Conservation (phyloP, 1,140 invertebrate species). For the Coelopa frigida region DNA sequence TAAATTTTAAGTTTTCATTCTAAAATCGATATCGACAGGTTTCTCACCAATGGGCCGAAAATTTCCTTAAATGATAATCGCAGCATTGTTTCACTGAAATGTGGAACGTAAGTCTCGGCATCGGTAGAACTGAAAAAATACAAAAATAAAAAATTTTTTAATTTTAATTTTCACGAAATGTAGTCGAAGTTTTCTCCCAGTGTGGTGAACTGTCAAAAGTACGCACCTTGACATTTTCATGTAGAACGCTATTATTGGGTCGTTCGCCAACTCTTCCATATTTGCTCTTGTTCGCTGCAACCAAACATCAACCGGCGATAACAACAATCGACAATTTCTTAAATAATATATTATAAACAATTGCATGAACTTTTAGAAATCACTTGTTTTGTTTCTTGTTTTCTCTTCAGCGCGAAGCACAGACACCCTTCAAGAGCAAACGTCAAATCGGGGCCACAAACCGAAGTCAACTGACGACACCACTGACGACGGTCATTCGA, state of each 20-base stretch:
- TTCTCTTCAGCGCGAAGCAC: no score
- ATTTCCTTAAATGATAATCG: background rate
- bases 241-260: background rate
- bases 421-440: no score
- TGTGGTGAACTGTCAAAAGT: background rate
- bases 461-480: no score
- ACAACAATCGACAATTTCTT: no score
- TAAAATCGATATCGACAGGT: background rate
- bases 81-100: slow-evolving; percentile 4
- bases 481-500: no score
- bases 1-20: background rate
- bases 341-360: no score
- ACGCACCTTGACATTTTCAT: slow-evolving; percentile 1
- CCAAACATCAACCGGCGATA: no score
- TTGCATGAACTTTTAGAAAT: no score
- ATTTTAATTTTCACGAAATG: background rate
- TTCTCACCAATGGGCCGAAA: background rate
- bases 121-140: background rate
- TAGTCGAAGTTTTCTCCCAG: background rate
- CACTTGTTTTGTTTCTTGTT: no score
- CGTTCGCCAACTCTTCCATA: background rate
- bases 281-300: no score
- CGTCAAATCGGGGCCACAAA: no score
- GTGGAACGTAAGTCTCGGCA: background rate
- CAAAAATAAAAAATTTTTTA: background rate